A percentile compares a stretch with the other conserved stretches of the same genome.
Conservation (phyloP, 2,113 vertebrate species). For the Petromus typicus region DNA sequence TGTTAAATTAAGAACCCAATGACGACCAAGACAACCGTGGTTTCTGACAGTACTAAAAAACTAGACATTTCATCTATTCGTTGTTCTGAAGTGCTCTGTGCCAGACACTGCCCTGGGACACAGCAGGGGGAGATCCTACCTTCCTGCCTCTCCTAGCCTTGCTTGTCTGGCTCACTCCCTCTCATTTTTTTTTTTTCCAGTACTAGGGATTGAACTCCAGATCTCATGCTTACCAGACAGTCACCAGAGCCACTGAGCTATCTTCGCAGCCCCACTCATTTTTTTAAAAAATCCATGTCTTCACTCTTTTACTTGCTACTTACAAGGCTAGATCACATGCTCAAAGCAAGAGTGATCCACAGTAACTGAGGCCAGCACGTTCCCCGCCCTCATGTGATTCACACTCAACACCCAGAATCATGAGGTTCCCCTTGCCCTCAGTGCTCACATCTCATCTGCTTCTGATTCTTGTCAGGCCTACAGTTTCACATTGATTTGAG, state of each 20-base stretch:
- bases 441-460: background rate
- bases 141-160: background rate
- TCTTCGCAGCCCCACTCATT: too few species aligned
- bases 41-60: background rate
- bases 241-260: too few species aligned
- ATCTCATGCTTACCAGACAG: too few species aligned
- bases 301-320: background rate
- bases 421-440: background rate
- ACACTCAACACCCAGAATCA: background rate
- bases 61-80: background rate
- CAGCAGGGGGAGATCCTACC: background rate
- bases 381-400: background rate
- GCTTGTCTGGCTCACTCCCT: background rate
- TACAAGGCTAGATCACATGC: background rate
- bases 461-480: background rate
- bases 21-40: background rate
- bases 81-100: background rate
- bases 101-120: background rate
- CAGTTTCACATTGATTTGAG: constrained; percentile 12
- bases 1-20: background rate
- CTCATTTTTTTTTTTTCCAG: background rate
- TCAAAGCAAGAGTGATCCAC: background rate
- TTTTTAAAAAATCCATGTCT: background rate
- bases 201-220: too few species aligned
- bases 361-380: background rate